These are phyloP conservation scores for Petrolisthes cinctipes DNA, from an alignment of 2,888 invertebrate species.

Conservation along the genomic window DNA sequence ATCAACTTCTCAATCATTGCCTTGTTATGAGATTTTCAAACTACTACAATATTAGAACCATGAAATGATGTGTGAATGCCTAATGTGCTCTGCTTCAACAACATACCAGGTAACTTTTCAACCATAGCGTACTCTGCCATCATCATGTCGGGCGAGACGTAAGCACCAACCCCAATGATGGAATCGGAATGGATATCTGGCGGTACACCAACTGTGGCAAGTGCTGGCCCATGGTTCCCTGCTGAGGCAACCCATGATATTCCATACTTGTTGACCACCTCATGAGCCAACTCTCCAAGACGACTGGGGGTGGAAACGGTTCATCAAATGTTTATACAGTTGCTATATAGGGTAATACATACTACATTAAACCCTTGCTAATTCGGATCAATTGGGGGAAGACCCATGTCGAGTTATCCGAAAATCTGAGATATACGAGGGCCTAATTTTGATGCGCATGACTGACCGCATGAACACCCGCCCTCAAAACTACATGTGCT, in stretches of 20 bases:
- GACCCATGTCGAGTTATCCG: too few relatives aligned
- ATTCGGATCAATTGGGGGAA: too few relatives aligned
- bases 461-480: too few relatives aligned
- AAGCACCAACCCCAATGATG: slow-evolving; percentile 87
- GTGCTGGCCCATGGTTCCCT: slow-evolving; percentile 94
- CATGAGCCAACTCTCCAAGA: slow-evolving; percentile 85
- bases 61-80: too few relatives aligned
- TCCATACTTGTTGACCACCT: slow-evolving; percentile 90
- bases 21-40: too few relatives aligned
- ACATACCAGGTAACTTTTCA: slow-evolving; percentile 82
- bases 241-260: slow-evolving; percentile 94
- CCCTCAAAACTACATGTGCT: too few relatives aligned
- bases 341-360: too few relatives aligned
- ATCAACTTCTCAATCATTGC: too few relatives aligned
- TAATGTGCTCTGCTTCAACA: background rate
- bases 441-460: too few relatives aligned
- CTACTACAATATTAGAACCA: too few relatives aligned
- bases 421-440: too few relatives aligned
- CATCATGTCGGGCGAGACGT: slow-evolving; percentile 99
- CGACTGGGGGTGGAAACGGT: slow-evolving; percentile 75
- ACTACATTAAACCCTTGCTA: too few relatives aligned
- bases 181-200: slow-evolving; percentile 72
- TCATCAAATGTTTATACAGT: background rate
- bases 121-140: slow-evolving; percentile 92
- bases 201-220: slow-evolving; percentile 87